Percentiles rank a stretch among this genome's conserved stretches.
These are phyloP conservation scores for Trichoplusia ni DNA, from an alignment of 1,140 invertebrate species.

Conservation along the genomic window DNA sequence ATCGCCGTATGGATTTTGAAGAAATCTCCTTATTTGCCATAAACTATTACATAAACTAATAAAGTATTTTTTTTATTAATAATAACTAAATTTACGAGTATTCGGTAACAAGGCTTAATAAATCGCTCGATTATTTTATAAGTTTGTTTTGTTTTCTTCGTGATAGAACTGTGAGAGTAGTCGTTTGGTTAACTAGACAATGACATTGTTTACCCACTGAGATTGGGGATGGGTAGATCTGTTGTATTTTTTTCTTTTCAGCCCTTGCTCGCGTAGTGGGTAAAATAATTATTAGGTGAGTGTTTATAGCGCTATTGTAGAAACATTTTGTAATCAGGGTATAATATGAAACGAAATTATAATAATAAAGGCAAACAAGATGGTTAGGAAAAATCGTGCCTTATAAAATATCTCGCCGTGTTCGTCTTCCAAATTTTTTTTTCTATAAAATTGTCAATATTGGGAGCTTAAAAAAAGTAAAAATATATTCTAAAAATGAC, in stretches of 20 bases:
- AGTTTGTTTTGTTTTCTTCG: not conserved
- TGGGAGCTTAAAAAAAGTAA: not conserved
- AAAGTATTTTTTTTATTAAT: not conserved
- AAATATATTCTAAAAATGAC: slow-evolving; percentile 25
- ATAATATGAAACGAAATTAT: too few relatives aligned
- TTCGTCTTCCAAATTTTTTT: not conserved
- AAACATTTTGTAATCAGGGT: too few relatives aligned
- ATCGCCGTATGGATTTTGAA: slow-evolving; percentile 68
- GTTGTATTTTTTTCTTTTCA: slow-evolving; percentile 1
- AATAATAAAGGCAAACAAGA: too few relatives aligned
- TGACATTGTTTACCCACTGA: slow-evolving; percentile 6
- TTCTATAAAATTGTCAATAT: not conserved
- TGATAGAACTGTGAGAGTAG: not conserved
- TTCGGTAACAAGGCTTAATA: not conserved
- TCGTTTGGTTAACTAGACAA: not conserved
- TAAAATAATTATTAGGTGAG: too few relatives aligned
- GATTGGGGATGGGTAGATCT: not conserved
- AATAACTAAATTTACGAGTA: not conserved
- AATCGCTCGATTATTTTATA: too few relatives aligned
- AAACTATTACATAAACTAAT: not conserved
- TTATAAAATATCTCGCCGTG: too few relatives aligned
- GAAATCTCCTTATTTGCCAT: slow-evolving; percentile 42
- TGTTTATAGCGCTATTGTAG: too few relatives aligned
- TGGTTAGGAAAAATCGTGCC: too few relatives aligned
- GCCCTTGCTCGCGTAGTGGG: too few relatives aligned